Base-by-base conservation (phyloP, 2,797 vertebrate species). In the Microctenopoma lineatum region DNA sequence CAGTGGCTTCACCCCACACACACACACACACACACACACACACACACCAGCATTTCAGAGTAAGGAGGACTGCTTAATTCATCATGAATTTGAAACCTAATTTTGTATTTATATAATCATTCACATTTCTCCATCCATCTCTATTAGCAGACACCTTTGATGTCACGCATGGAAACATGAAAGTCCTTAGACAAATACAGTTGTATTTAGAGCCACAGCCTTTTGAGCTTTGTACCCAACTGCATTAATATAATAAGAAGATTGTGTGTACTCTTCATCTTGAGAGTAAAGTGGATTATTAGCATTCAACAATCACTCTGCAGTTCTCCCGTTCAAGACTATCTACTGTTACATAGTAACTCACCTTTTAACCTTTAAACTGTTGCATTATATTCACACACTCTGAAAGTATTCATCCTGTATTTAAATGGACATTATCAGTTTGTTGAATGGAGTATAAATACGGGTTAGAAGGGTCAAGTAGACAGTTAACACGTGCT, bases 181-280 rank as follows among this genome's bases (percentile, higher is more conserved):
- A 48, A 60, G 52, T 7, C 9, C 27, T 68, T 29, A 1, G 47
- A 77, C 34, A 66, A 74, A 75, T 58, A 21, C 21, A 21, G 21
- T 52, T 29, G 25, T 63, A 58, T 41, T 55, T 13, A 2, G 4
- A 42, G 61, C 25, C 53, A 64, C 14, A 51, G 61, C 25, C 4
- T 42, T 42, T 42, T 42, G 27, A 79, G 69, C 68, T 65, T 46
- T 75, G 45, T 60, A 55, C 67, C 73, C 68, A 77, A 39, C 59
- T 70, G 27, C 66, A 57, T 75, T 55, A 73, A 67, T 66, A 70
- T 51, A 58, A 75, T 73, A 39, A 71, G 7, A 36, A 36, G 2
- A 39, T 75, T 50, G 66, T 75, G 26, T 73, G 48, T 46, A 54
- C 53, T 57, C 50, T 62, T 39, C 58, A 8, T 50, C 3, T 44